Evolutionary conservation across 2,797 vertebrate genomes (phyloP), one percentile per base, ranked within the genome.

Genomic region (Setipinna tenuifilis): DNA sequence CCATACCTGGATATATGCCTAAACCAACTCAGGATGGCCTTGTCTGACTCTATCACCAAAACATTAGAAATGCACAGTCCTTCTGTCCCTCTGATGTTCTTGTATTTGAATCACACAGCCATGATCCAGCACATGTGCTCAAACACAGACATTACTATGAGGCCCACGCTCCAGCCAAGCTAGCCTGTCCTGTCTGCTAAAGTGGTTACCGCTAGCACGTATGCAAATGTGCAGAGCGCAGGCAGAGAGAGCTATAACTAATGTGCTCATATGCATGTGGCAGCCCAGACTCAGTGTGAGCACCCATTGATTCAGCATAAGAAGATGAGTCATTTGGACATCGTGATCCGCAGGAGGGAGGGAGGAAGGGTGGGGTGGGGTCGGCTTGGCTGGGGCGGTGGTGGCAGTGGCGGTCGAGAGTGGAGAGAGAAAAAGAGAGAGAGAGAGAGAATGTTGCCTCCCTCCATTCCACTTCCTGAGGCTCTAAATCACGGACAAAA

Each of bases 261-360:
- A 78, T 78, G 31, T 7, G 5, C 17, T 78, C 71, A 78, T 78
- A 78, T 78, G 71, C 71, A 78, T 78, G 71, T 41, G 50, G 50
- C 50, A 48, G 4, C 50, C 7, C 17, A 44, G 5, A 7, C 17
- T 19, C 71, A 78, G 71, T 41, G 16, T 78, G 31, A 78, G 35
- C 71, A 78, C 35, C 58, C 84, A 85, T 62, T 28, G 58, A 59
- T 82, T 85, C 71, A 65, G 50, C 75, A 44, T 35, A n/a, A 81
- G 57, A 44, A 62, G 41, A 82, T 82, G 59, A 82, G 59, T 82
- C 59, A 65, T 61, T 65, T 31, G 84, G 81, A 82, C 84, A 85
- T 65, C 16, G 58, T 19, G 59, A 59, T 85, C 84, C 46, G 50
- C 3, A 10, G 14, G 50, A 54, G 50, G 10, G 46, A 48, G 46